Base-by-base conservation (phyloP, 1,140 invertebrate genomes). In the Zaprionus vittiger region DNA sequence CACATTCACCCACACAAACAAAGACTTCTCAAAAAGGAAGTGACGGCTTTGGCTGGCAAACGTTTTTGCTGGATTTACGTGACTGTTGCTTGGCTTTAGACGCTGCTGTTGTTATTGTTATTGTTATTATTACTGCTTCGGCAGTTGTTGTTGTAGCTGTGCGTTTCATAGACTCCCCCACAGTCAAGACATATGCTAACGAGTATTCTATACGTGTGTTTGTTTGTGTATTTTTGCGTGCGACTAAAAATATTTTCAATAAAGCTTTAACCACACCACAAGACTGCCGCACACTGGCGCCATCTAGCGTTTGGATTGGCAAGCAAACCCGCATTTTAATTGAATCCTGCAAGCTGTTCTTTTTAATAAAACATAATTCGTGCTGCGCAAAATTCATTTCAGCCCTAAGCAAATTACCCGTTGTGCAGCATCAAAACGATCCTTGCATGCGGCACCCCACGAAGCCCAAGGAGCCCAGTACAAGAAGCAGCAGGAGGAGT, bases 41-140 rank as follows among this genome's bases (percentile, higher is more conserved):
- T 59, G 59, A 24, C 31, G 54, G 62, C 59, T 41, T 64, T 71
- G 60, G 56, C 44, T 72, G 47, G 38, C 41, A 72, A 66, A 41
- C 28, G 56, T 12, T 65, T 72, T 64, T 64, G 41, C 55, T 24
- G 73, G 73, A 72, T 76, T 76, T 72, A 76, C 69, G 73, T 76
- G 67, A 72, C 69, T 72, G 60, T 72, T 61, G 68, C 68, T 76
- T 55, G 54, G 68, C 56, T 61, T 20, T 59, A 59, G 41, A 59
- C 15, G 31, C 11, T 37, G 61, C 44, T 38, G 28, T 56, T 74
- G 59, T 63, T 74, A 49, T 70, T 60, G 34, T 55, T 61, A 37
- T 65, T 76, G 31, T 64, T 74, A 63, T 62, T 59, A 28, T 52
- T 65, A 59, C 47, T 66, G 41, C 49, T 57, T n/a, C 52, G 17